Evolutionary conservation across 92 coral and sea anemone genomes (phyloP).

Genomic region (Heteractis magnifica): DNA sequence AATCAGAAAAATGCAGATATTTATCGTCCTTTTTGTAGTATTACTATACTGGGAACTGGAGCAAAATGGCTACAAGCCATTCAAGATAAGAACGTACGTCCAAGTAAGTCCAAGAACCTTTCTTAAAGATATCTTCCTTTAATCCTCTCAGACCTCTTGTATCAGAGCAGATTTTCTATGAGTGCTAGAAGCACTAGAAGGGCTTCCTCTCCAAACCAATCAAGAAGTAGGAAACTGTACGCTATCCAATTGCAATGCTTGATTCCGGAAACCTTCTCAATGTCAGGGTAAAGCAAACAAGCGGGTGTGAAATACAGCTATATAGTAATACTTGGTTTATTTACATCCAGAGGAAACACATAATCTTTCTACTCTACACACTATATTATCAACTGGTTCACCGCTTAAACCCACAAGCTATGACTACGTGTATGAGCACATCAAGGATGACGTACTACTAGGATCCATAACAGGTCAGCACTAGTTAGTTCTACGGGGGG

Average conservation of each 20-base stretch:
- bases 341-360: conserved; percentile 59
- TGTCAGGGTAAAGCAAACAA: too few relatives aligned
- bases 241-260: too few relatives aligned
- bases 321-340: not conserved
- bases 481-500: not conserved
- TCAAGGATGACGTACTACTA: conserved; percentile 82
- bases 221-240: too few relatives aligned
- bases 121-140: too few relatives aligned
- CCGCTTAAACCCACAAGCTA: conserved; percentile 89
- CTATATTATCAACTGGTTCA: conserved; percentile 91
- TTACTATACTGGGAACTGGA: conserved; percentile 88
- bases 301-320: not conserved
- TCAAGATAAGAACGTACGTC: conserved; percentile 74
- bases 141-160: too few relatives aligned
- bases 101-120: conserved; percentile 51
- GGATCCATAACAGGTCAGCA: conserved; percentile 90
- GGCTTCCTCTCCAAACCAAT: too few relatives aligned
- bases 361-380: conserved; percentile 64
- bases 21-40: conserved; percentile 41
- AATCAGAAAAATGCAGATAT: not conserved
- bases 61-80: conserved; percentile 91
- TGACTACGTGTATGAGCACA: conserved; percentile 84
- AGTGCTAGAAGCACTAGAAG: too few relatives aligned
- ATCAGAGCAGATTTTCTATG: too few relatives aligned
- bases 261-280: too few relatives aligned